Base-by-base conservation (phyloP, 1,140 invertebrate species). In the Euura lappo region DNA sequence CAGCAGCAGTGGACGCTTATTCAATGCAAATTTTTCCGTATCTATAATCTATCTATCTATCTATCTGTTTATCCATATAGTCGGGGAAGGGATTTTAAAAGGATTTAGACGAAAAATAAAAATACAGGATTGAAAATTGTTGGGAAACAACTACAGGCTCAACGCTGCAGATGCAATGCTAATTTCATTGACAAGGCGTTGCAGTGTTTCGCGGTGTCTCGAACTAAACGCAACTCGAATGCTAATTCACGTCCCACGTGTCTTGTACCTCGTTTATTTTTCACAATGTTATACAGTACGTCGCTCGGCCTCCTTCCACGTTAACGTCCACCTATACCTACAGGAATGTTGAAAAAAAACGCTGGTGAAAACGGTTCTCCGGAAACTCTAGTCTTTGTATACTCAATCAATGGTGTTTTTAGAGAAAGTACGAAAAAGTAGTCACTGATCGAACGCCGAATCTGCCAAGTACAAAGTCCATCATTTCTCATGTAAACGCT, bases 331-430 rank as follows among this genome's bases (percentile, higher is more conserved):
- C 28, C 28, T 28, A 28, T 28, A 28, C 28, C 28, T 28, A 28
- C 28, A 28, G 1, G 8, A 60, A 45, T n/a, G 6, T 6, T 43
- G 68, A 65, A 44, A 43, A 8, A 44, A 68, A 44, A 4, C 3
- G 44, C 8, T 67, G 6, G 72, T 70, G 45, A 66, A 46, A 60
- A 28, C 28, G 28, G 28, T 28, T 68, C 72, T 60, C 70, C 76
- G 72, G 76, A 71, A 75, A 73, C 75, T 78, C 69, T 73, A 79
- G 82, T 81, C 81, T 78, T 83, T 83, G 82, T 83, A 70, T 79
- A 81, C 81, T 83, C 81, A 79, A 71, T 66, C n/a, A 65, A 65
- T 45, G 8, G n/a, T 45, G 1, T 28, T 28, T 28, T 11, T 42
- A 46, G 11, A 65, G 47, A 8, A 28, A 65, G 4, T 28, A 51